phyloP scores from a whole-genome alignment of 2,113 vertebrate genomes.

The Mirounga angustirostris region DNA sequence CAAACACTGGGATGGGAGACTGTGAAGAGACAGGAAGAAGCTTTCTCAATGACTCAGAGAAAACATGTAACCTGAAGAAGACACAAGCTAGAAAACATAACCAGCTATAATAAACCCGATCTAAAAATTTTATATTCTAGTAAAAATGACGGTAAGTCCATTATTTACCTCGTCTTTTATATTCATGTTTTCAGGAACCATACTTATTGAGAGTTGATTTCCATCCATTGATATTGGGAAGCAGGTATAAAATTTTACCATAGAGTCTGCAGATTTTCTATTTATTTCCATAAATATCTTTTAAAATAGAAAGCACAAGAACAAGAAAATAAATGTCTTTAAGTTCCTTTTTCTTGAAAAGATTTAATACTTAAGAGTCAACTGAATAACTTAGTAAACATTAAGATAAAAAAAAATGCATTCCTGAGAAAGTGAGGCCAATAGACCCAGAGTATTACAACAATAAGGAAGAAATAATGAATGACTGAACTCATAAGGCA shows the following conservation, averaged over 20 bases:
- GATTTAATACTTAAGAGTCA: neutral
- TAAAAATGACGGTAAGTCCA: slow-evolving; percentile 9
- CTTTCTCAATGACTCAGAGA: neutral
- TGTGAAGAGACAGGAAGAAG: neutral
- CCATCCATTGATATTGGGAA: slow-evolving; percentile 89
- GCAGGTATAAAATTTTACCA: slow-evolving; percentile 91
- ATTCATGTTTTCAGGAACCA: slow-evolving; percentile 84
- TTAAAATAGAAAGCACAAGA: slow-evolving; percentile 64
- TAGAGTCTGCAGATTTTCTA: slow-evolving; percentile 88
- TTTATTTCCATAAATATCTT: slow-evolving; percentile 90
- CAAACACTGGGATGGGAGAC: neutral
- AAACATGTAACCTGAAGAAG: neutral
- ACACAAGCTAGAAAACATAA: slow-evolving; percentile 14
- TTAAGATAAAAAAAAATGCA: slow-evolving; percentile 26
- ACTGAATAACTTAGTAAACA: slow-evolving; percentile 9
- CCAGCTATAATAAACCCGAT: neutral
- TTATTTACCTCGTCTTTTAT: slow-evolving; percentile 88
- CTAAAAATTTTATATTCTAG: neutral
- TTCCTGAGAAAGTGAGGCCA: slow-evolving; percentile 15
- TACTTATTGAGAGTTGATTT: slow-evolving; percentile 86
- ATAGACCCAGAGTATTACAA: neutral
- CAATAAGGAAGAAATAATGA: neutral
- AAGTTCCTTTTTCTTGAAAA: slow-evolving; percentile 37
- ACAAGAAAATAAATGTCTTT: neutral
- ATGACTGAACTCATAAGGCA: neutral